Percentiles rank a stretch among this genome's conserved stretches.
Conservation (phyloP, 2,113 vertebrate species). For the Thamnophis sirtalis region DNA sequence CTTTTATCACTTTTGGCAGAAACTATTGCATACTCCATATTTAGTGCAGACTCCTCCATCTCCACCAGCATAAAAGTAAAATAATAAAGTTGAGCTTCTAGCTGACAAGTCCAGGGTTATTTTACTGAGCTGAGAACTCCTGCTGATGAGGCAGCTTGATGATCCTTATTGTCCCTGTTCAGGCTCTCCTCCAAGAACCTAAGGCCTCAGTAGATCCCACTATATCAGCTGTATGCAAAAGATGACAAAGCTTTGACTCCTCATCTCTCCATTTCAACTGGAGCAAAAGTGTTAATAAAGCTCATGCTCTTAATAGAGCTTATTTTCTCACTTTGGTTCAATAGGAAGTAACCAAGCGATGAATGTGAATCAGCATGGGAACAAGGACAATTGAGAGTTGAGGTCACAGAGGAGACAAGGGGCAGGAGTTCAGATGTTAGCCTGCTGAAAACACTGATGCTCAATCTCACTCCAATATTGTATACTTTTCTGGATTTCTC, state of each 20-base stretch:
- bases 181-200: conserved; percentile 40
- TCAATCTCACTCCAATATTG: conserved; percentile 33
- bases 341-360: conserved; percentile 75
- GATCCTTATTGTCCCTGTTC: conserved; percentile 46
- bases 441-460: conserved; percentile 42
- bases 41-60: neutral
- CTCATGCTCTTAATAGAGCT: conserved; percentile 74
- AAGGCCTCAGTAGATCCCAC: conserved; percentile 55
- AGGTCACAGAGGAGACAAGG: conserved; percentile 77
- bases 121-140: conserved; percentile 2
- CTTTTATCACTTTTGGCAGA: conserved; percentile 44
- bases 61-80: conserved; percentile 1
- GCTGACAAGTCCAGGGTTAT: conserved; percentile 56
- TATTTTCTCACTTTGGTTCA: conserved; percentile 85
- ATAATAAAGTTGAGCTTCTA: conserved; percentile 48
- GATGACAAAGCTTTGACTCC: conserved; percentile 57
- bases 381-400: conserved; percentile 64
- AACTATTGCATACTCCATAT: conserved; percentile 23
- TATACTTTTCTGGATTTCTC: conserved; percentile 37
- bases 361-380: conserved; percentile 71
- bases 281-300: conserved; percentile 83
- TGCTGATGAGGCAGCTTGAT: conserved; percentile 6
- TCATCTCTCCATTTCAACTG: conserved; percentile 70
- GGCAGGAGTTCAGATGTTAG: conserved; percentile 76
- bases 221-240: conserved; percentile 52